phyloP scores from a whole-genome alignment of 2,888 invertebrate genomes.

The Macaria liturata region DNA sequence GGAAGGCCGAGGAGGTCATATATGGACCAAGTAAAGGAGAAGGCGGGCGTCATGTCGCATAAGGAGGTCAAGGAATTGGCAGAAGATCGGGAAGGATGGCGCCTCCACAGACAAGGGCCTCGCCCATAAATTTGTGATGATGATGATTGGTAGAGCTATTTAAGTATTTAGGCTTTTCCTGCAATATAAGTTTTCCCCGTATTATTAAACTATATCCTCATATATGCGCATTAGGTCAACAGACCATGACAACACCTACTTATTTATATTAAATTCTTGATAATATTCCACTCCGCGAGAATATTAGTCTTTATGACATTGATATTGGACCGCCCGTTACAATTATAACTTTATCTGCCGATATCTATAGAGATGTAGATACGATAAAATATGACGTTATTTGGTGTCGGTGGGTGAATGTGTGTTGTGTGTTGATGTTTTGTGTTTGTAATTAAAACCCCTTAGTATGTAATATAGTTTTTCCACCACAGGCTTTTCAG shows the following conservation, averaged over 20 bases:
- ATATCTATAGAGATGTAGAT: conserved; percentile 11
- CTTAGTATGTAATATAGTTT: no score
- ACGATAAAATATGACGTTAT: conserved; percentile 10
- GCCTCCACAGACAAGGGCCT: no score
- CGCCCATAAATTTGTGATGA: no score
- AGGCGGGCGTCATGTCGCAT: no score
- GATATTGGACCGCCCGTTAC: conserved; percentile 3
- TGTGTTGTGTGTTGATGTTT: not conserved
- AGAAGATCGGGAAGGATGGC: no score
- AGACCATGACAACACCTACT: conserved; percentile 11
- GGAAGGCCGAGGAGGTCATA: no score
- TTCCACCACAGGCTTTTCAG: no score
- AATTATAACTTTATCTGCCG: conserved; percentile 1
- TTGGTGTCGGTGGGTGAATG: not conserved
- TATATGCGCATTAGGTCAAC: conserved; percentile 4
- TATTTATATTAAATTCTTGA: conserved; percentile 18
- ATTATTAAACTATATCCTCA: not conserved
- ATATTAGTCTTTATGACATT: conserved; percentile 12
- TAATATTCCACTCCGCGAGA: conserved; percentile 11
- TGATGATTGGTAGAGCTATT: no score
- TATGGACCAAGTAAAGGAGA: no score
- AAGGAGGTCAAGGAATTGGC: no score
- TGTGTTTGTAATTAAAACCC: no score
- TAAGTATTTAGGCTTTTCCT: no score
- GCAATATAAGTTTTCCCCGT: not conserved